Conservation (phyloP, 2,888 invertebrate genomes). For the Anagyrus pseudococci region DNA sequence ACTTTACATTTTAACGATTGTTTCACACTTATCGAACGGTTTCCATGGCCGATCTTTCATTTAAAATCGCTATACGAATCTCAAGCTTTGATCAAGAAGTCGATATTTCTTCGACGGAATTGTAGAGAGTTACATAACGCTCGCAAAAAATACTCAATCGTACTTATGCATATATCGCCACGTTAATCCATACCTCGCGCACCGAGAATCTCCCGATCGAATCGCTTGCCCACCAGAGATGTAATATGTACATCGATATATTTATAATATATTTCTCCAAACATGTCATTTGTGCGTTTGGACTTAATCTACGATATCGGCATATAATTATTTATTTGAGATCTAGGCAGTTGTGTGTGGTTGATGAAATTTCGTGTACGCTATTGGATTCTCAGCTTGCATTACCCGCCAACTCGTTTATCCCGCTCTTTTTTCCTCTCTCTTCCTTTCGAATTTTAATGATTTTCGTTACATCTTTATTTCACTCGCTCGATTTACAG, state of each 20-base stretch:
- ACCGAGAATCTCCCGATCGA: background rate
- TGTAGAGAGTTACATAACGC: constrained; percentile 4
- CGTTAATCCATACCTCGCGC: background rate
- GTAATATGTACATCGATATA: constrained; percentile 36
- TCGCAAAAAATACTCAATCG: constrained; percentile 3
- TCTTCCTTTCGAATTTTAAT: too few relatives aligned
- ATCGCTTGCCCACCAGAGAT: background rate
- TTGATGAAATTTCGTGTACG: too few relatives aligned
- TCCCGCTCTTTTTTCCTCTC: too few relatives aligned
- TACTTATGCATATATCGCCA: background rate
- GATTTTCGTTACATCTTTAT: too few relatives aligned
- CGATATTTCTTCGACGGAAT: constrained; percentile 1
- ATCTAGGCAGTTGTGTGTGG: constrained; percentile 59
- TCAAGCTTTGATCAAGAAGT: constrained; percentile 28
- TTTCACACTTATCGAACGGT: constrained; percentile 20
- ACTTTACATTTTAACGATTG: constrained; percentile 4
- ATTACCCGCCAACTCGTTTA: too few relatives aligned
- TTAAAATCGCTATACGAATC: constrained; percentile 18
- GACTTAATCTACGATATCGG: constrained; percentile 48
- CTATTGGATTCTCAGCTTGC: too few relatives aligned
- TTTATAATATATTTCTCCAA: constrained; percentile 47
- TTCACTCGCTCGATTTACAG: too few relatives aligned
- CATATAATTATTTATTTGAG: constrained; percentile 47
- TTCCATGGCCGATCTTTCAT: background rate
- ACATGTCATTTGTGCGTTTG: constrained; percentile 60